These are phyloP conservation scores for Drosophila longiperda DNA, from an alignment of 2,888 invertebrate genomes.

Conservation along the genomic window DNA sequence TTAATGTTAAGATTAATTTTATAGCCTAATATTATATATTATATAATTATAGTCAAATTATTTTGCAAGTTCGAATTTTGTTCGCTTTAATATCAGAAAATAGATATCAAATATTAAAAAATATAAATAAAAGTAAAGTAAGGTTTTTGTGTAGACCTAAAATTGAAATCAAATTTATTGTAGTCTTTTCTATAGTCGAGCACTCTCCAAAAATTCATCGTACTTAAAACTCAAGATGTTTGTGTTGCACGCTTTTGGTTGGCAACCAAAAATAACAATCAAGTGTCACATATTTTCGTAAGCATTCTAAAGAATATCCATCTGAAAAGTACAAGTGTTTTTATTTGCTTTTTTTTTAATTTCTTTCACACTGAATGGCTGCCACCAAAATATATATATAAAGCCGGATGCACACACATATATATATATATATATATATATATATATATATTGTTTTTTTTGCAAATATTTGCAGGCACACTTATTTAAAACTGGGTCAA, in stretches of 20 bases:
- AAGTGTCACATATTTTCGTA: constrained; percentile 9
- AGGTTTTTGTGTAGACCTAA: neutral
- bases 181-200: neutral
- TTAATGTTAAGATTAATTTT: neutral
- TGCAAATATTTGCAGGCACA: constrained; percentile 18
- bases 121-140: too few species aligned
- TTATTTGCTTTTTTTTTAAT: constrained; percentile 28
- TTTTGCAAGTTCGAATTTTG: neutral
- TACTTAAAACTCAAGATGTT: neutral
- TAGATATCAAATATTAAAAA: neutral
- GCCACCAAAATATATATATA: constrained; percentile 23
- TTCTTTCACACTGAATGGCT: constrained; percentile 10
- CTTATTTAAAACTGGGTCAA: constrained; percentile 49
- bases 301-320: neutral
- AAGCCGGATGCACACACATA: constrained; percentile 11
- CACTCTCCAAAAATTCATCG: neutral
- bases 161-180: neutral
- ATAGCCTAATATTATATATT: neutral
- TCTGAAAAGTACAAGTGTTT: constrained; percentile 16
- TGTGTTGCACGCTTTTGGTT: neutral
- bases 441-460: constrained; percentile 3
- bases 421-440: constrained; percentile 9
- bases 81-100: neutral
- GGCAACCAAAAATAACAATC: constrained; percentile 6
- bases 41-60: neutral